Conservation (phyloP, 2,797 vertebrate genomes). For the Acomys russatus region DNA sequence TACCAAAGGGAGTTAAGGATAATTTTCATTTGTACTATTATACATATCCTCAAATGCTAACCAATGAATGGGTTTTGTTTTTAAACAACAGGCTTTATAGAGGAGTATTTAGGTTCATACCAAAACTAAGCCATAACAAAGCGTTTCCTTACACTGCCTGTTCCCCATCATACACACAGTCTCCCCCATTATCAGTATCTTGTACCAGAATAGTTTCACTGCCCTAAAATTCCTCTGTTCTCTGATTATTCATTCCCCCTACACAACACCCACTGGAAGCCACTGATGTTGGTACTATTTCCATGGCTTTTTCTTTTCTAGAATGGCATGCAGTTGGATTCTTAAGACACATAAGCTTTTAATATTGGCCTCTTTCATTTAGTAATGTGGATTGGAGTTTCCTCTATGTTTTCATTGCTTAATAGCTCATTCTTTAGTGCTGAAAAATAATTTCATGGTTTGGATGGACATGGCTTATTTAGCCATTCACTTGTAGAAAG, state of each 20-base stretch:
- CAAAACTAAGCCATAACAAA: not conserved
- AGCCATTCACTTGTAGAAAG: not conserved
- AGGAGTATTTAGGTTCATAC: not conserved
- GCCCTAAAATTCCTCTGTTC: not conserved
- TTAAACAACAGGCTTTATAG: not conserved
- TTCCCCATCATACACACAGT: not conserved
- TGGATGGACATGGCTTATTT: not conserved
- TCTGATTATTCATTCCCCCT: not conserved
- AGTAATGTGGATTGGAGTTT: not conserved
- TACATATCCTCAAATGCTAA: slow-evolving; percentile 41
- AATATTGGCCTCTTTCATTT: not conserved
- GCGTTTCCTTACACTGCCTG: not conserved
- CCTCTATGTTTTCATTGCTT: not conserved
- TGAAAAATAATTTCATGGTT: not conserved
- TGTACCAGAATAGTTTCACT: not conserved
- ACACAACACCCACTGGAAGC: not conserved
- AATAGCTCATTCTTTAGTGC: not conserved
- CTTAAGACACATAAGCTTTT: not conserved
- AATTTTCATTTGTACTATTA: slow-evolving; percentile 51
- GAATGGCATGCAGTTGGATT: not conserved
- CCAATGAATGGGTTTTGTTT: not conserved
- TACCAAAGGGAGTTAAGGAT: not conserved
- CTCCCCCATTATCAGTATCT: not conserved
- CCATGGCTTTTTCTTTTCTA: not conserved
- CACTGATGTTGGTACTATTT: not conserved